Conservation (phyloP, 2,888 invertebrate genomes). For the Drosophila antonietae region DNA sequence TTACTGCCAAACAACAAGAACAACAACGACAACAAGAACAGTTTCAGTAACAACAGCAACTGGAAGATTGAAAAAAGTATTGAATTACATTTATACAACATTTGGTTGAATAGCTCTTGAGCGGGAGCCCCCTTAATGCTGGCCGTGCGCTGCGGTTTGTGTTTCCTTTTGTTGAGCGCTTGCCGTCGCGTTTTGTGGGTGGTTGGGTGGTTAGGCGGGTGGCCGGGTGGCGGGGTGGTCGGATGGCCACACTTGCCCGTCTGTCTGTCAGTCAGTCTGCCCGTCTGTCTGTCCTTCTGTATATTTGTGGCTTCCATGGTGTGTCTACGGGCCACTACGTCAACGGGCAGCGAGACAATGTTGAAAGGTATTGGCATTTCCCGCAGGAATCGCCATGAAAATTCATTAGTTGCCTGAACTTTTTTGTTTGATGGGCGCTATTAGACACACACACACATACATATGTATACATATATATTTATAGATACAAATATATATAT, state of each 20-base stretch:
- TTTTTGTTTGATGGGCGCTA: conserved; percentile 44
- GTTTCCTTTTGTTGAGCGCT: conserved; percentile 68
- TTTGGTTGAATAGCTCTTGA: conserved; percentile 73
- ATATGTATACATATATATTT: background rate
- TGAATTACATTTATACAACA: conserved; percentile 80
- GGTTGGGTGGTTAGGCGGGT: conserved; percentile 24
- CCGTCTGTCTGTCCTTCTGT: conserved; percentile 15
- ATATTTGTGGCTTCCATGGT: conserved; percentile 61
- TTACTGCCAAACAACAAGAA: conserved; percentile 20
- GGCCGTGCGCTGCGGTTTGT: conserved; percentile 64
- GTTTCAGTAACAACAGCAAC: conserved; percentile 25
- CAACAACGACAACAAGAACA: conserved; percentile 6
- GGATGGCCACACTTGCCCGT: conserved; percentile 35
- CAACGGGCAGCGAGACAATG: conserved; percentile 26
- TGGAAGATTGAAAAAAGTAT: conserved; percentile 75
- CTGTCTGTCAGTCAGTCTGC: conserved; percentile 12
- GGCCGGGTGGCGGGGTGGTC: conserved; percentile 3
- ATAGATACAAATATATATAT: background rate
- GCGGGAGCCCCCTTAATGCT: conserved; percentile 10
- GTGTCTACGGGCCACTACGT: conserved; percentile 39
- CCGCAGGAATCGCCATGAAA: conserved; percentile 73
- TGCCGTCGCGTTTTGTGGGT: conserved; percentile 29
- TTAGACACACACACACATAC: conserved; percentile 21
- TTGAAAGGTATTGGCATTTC: conserved; percentile 60
- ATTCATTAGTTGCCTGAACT: conserved; percentile 74